These are phyloP conservation scores for Leucophenga montana DNA, from an alignment of 2,888 invertebrate genomes.

Conservation along the genomic window DNA sequence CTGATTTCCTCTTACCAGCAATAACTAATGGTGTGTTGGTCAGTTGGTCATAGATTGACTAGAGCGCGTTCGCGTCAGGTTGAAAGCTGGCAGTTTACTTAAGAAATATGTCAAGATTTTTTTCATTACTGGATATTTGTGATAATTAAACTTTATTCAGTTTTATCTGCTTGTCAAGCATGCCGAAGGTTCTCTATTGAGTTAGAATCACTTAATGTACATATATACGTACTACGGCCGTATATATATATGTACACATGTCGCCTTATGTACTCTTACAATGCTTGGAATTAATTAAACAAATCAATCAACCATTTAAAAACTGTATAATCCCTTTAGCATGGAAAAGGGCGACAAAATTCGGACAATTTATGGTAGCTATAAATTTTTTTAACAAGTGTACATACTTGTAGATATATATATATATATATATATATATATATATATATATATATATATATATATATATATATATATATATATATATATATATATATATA, in stretches of 20 bases:
- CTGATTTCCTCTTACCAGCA: constrained; percentile 11
- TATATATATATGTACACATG: neutral
- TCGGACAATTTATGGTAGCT: too few species aligned
- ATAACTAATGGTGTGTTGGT: constrained; percentile 17
- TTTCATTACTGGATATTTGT: too few species aligned
- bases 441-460: too few species aligned
- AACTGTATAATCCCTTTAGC: neutral
- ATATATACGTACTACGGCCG: neutral
- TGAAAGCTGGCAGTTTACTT: constrained; percentile 38
- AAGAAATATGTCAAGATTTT: constrained; percentile 37
- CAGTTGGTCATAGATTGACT: constrained; percentile 40
- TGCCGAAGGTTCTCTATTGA: too few species aligned
- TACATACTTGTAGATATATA: constrained; percentile 5
- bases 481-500: too few species aligned
- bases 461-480: too few species aligned
- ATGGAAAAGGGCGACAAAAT: too few species aligned
- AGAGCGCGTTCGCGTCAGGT: constrained; percentile 47
- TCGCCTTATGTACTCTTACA: too few species aligned
- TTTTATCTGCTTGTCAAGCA: too few species aligned
- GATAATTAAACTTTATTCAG: too few species aligned
- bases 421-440: constrained; percentile 11
- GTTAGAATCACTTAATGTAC: too few species aligned
- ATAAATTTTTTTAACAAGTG: neutral
- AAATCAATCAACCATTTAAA: neutral
- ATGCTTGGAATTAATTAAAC: neutral